Base-by-base conservation (phyloP, 1,140 invertebrate species). In the Diachasmimorpha longicaudata region DNA sequence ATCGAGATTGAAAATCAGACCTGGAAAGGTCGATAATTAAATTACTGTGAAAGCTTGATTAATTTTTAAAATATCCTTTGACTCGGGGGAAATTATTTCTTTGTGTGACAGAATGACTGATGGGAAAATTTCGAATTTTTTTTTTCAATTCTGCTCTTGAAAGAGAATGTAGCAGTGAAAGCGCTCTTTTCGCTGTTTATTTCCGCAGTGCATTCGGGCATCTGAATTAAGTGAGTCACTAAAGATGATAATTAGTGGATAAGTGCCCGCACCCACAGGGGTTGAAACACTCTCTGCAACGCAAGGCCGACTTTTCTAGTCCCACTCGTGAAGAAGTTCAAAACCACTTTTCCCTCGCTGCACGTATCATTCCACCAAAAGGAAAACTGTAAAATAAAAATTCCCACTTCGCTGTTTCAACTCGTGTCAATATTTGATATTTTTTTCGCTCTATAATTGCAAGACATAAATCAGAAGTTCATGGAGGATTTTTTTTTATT, bases 181-280 rank as follows among this genome's bases (percentile, higher is more conserved):
- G 4, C 39, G 39, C 39, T 42, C 39, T 42, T 42, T 42, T 42
- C 13, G 39, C 39, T 42, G 39, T 42, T 42, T 42, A 42, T 42
- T 42, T 42, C 39, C 13, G 42, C 55, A 81, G 83, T 85, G 83
- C 84, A 82, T 84, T 84, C 75, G 81, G 80, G 84, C 85, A 81
- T 88, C 86, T 83, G 83, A 74, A 80, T 86, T 74, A 82, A 86
- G 84, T 85, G 84, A 86, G 83, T 82, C 75, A 42, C 39, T 42
- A 78, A 86, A 80, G 84, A 85, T 85, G 86, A 86, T 88, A 88
- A 88, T 88, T 88, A 87, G 87, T 87, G 81, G 79, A 83, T 82
- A 84, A 86, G 85, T 78, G 83, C 79, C 67, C 81, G 39, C 39
- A 42, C 39, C 39, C 39, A 11, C 31, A 72, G 19, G 42, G 78